Conservation (phyloP, 2,797 vertebrate genomes). For the Pseudochirops corinnae region DNA sequence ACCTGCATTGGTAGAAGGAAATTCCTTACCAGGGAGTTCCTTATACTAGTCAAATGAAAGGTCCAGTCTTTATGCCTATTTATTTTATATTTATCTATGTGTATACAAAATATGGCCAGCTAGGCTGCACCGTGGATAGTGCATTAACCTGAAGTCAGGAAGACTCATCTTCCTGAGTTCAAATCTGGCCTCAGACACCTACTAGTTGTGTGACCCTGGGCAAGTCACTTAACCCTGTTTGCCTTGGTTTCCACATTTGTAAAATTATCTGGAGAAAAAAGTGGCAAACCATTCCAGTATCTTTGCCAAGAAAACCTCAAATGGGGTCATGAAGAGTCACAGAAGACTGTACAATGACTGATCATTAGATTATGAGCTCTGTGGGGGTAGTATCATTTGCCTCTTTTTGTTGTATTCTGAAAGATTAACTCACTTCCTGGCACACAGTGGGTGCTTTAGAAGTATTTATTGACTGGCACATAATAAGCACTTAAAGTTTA, state of each 20-base stretch:
- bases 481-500: background rate
- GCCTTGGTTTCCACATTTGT: background rate
- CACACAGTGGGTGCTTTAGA: background rate
- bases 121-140: no score
- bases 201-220: no score
- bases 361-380: background rate
- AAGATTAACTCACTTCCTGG: background rate
- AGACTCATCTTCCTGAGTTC: no score
- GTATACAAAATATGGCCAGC: no score
- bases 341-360: background rate
- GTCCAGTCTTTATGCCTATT: no score
- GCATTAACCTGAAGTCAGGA: no score
- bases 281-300: background rate
- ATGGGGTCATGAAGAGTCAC: background rate
- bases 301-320: background rate
- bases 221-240: background rate
- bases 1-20: no score
- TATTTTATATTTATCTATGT: no score
- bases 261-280: background rate
- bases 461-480: background rate
- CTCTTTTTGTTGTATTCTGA: no score
- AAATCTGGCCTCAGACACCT: no score
- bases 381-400: background rate
- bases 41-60: no score
- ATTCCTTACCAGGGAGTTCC: no score